phyloP scores from a whole-genome alignment of 1,140 invertebrate genomes.

The Coelopa frigida region DNA sequence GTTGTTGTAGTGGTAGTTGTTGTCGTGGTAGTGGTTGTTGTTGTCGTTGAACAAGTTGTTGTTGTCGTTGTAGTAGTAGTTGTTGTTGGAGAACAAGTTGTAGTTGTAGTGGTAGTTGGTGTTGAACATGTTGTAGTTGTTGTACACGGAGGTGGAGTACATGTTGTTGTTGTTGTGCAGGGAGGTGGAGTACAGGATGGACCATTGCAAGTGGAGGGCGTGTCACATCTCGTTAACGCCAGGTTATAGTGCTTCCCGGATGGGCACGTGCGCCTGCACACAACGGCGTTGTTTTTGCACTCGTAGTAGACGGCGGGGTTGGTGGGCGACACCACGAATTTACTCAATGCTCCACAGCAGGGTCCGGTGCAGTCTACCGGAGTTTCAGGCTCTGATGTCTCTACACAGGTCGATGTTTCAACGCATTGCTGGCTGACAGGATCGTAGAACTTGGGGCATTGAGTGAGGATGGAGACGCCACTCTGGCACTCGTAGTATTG shows the following conservation, averaged over 20 bases:
- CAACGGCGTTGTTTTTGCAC: constrained; percentile 6
- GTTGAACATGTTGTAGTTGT: too few relatives aligned
- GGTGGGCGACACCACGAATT: constrained; percentile 5
- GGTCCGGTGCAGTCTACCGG: not conserved
- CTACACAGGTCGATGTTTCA: too few relatives aligned
- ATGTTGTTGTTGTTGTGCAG: not conserved
- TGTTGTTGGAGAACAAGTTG: too few relatives aligned
- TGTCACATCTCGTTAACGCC: constrained; percentile 5
- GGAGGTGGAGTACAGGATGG: not conserved
- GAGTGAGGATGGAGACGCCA: constrained; percentile 18
- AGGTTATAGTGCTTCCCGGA: constrained; percentile 7
- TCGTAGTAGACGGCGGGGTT: constrained; percentile 11
- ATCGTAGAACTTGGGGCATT: constrained; percentile 30
- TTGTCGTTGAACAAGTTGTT: too few relatives aligned
- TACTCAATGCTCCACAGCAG: constrained; percentile 4
- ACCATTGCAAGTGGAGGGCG: not conserved
- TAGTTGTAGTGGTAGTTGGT: too few relatives aligned
- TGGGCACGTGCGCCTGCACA: not conserved
- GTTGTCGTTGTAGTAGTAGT: too few relatives aligned
- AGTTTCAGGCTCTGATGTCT: not conserved
- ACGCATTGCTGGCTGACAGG: not conserved
- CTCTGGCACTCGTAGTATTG: constrained; percentile 33
- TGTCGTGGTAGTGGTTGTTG: too few relatives aligned
- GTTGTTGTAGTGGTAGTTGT: too few relatives aligned
- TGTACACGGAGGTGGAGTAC: too few relatives aligned